phyloP scores from a whole-genome alignment of 2,888 invertebrate genomes.

The Sarcophaga subvicina region DNA sequence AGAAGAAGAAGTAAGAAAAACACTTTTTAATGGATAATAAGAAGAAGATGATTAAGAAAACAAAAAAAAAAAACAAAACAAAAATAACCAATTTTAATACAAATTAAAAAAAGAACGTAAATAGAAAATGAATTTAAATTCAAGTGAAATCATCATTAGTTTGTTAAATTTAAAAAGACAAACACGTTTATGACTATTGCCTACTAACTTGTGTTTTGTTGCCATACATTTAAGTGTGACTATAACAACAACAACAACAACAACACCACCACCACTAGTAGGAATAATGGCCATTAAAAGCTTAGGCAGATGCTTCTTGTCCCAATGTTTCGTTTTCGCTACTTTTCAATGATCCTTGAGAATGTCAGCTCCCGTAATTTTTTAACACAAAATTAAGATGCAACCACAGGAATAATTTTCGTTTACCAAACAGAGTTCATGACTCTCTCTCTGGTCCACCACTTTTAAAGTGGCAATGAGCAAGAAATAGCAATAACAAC shows the following conservation, averaged over 20 bases:
- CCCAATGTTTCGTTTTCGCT: slow-evolving; percentile 31
- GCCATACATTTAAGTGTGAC: slow-evolving; percentile 30
- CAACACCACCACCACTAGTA: not conserved
- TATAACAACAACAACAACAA: slow-evolving; percentile 5
- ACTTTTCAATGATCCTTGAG: slow-evolving; percentile 57
- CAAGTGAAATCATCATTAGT: slow-evolving; percentile 58
- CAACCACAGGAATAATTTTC: slow-evolving; percentile 59
- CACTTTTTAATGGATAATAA: not conserved
- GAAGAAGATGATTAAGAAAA: not conserved
- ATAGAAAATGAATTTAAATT: slow-evolving; percentile 63
- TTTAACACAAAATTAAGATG: slow-evolving; percentile 63
- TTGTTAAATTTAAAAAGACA: not conserved
- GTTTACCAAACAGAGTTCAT: slow-evolving; percentile 38
- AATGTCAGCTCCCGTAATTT: slow-evolving; percentile 60
- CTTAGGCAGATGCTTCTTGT: slow-evolving; percentile 23
- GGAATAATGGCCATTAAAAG: not conserved
- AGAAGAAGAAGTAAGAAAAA: not conserved
- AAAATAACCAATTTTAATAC: not conserved
- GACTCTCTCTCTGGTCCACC: slow-evolving; percentile 24
- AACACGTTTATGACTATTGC: not conserved
- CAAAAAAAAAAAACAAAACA: not conserved
- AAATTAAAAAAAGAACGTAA: slow-evolving; percentile 33
- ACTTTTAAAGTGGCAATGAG: not conserved
- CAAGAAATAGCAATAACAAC: not conserved
- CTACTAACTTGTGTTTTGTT: too few relatives aligned